Conservation (phyloP, 1,140 invertebrate species). For the Scaptomyza graminum region DNA sequence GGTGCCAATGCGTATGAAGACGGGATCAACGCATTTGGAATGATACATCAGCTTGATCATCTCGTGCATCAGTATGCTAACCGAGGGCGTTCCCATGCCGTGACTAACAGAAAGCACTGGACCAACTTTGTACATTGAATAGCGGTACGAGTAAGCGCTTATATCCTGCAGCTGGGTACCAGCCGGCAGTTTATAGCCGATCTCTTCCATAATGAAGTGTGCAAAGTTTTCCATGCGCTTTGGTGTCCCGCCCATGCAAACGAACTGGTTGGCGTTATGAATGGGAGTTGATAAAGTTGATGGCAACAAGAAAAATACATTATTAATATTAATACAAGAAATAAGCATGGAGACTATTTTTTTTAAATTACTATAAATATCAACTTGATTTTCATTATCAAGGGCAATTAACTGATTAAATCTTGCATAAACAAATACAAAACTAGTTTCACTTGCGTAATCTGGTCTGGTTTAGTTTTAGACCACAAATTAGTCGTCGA, state of each 20-base stretch:
- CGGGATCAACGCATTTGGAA: conserved; percentile 93
- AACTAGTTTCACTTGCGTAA: conserved; percentile 18
- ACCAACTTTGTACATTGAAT: conserved; percentile 97
- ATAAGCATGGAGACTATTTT: too few relatives aligned
- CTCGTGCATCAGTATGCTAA: conserved; percentile 96
- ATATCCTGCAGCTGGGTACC: conserved; percentile 95
- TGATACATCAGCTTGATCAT: conserved; percentile 97
- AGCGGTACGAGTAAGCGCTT: conserved; percentile 95
- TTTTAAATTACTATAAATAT: neutral
- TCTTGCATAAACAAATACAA: neutral
- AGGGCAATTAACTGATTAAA: conserved; percentile 16
- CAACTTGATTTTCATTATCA: conserved; percentile 29
- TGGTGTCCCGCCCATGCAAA: conserved; percentile 98
- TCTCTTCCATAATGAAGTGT: conserved; percentile 94
- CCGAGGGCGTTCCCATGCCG: conserved; percentile 96
- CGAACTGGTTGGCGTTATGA: conserved; percentile 89
- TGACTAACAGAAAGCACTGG: conserved; percentile 87
- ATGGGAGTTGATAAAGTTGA: conserved; percentile 26
- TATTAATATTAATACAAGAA: conserved; percentile 3
- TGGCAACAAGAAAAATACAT: neutral
- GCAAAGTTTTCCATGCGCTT: conserved; percentile 97
- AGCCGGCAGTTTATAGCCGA: conserved; percentile 94
- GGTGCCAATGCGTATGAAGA: conserved; percentile 96
- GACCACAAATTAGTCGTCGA: neutral
- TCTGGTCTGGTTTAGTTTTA: neutral